These are phyloP conservation scores for Ophion ellenae DNA, from an alignment of 2,888 invertebrate genomes.

Conservation along the genomic window DNA sequence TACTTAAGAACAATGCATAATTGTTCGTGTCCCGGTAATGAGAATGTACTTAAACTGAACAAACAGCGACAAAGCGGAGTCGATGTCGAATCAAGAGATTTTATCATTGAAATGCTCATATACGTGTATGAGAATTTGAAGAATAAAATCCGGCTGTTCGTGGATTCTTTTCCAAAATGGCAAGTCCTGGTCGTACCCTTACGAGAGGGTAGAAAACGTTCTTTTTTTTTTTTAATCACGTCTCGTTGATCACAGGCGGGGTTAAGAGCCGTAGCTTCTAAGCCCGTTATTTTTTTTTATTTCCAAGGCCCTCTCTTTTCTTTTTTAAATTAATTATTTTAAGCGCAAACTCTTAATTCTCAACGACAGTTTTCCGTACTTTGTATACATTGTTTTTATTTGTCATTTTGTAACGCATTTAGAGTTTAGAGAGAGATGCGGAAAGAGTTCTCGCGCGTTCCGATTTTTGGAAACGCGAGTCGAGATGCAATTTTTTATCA, in stretches of 20 bases:
- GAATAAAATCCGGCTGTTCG: neutral
- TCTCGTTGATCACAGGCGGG: slow-evolving; percentile 32
- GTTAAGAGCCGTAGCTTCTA: slow-evolving; percentile 11
- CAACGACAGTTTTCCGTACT: slow-evolving; percentile 64
- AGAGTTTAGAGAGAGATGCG: slow-evolving; percentile 37
- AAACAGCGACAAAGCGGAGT: slow-evolving; percentile 41
- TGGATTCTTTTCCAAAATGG: slow-evolving; percentile 40
- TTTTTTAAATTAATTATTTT: slow-evolving; percentile 31
- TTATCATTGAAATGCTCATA: slow-evolving; percentile 63
- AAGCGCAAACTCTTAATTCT: slow-evolving; percentile 46
- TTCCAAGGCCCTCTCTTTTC: neutral
- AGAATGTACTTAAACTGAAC: slow-evolving; percentile 82
- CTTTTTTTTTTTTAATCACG: slow-evolving; percentile 5
- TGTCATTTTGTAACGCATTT: slow-evolving; percentile 42
- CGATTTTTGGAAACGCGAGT: slow-evolving; percentile 64
- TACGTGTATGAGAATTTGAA: neutral
- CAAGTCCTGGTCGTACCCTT: slow-evolving; percentile 57
- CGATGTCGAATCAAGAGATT: slow-evolving; percentile 42
- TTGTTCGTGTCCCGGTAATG: slow-evolving; percentile 79
- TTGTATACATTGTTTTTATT: slow-evolving; percentile 49
- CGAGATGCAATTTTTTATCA: slow-evolving; percentile 38
- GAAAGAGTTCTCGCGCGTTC: slow-evolving; percentile 54
- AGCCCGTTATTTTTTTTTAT: slow-evolving; percentile 43
- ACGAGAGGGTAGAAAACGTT: slow-evolving; percentile 53
- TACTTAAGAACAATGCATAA: slow-evolving; percentile 81